phyloP scores from a whole-genome alignment of 2,888 invertebrate genomes.

The Tuberolachnus salignus region DNA sequence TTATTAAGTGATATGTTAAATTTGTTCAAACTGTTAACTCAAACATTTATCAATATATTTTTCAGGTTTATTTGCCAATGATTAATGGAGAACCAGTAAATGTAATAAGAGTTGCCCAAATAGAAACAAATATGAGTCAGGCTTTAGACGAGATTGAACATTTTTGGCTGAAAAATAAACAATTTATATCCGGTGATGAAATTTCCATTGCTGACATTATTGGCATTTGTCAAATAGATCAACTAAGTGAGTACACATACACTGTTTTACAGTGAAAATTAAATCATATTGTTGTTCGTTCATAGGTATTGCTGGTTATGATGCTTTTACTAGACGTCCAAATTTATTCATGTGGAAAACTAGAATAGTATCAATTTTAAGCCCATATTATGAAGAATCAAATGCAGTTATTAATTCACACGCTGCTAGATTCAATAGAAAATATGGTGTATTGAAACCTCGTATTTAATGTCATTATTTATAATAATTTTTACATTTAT shows the following conservation, averaged over 20 bases:
- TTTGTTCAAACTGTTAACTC: neutral
- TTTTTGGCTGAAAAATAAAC: constrained; percentile 60
- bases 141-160: constrained; percentile 61
- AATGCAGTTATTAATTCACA: constrained; percentile 56
- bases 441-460: constrained; percentile 57
- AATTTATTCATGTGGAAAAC: constrained; percentile 62
- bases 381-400: constrained; percentile 62
- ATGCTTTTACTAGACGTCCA: constrained; percentile 61
- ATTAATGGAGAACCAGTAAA: constrained; percentile 61
- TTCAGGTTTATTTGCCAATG: constrained; percentile 3
- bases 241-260: constrained; percentile 62
- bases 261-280: neutral
- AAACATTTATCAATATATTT: neutral
- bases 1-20: too few species aligned
- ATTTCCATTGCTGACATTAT: constrained; percentile 64
- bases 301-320: constrained; percentile 62
- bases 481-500: too few species aligned
- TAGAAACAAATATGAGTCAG: constrained; percentile 60
- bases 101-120: constrained; percentile 59
- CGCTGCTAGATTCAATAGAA: constrained; percentile 63
- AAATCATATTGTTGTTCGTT: constrained; percentile 42
- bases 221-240: constrained; percentile 64
- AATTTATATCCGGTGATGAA: constrained; percentile 61
- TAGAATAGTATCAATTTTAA: constrained; percentile 61
- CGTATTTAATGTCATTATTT: neutral